Conservation (phyloP, 2,888 invertebrate species). For the Sarcophaga caerulescens region DNA sequence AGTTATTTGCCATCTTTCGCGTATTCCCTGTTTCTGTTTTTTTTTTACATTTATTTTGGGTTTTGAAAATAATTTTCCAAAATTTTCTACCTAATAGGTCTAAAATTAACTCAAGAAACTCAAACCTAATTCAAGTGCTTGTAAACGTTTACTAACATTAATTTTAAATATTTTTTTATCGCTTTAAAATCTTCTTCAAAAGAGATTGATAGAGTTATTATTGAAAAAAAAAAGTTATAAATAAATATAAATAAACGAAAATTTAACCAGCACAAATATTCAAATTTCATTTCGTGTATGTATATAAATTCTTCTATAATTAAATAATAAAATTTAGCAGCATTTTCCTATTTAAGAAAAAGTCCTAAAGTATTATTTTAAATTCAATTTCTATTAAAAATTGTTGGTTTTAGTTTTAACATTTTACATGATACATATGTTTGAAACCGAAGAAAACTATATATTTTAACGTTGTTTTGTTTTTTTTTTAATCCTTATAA, state of each 20-base stretch:
- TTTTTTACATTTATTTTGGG: too few species aligned
- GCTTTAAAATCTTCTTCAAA: neutral
- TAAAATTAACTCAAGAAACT: too few species aligned
- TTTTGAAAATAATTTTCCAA: too few species aligned
- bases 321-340: neutral
- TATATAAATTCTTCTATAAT: neutral
- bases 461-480: neutral
- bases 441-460: too few species aligned
- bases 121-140: too few species aligned
- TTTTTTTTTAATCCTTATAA: neutral
- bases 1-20: too few species aligned
- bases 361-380: constrained; percentile 15
- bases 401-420: neutral
- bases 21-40: too few species aligned
- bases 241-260: neutral
- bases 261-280: constrained; percentile 16
- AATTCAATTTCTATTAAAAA: neutral
- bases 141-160: too few species aligned
- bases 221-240: neutral
- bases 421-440: too few species aligned
- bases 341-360: neutral
- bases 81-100: too few species aligned
- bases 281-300: neutral
- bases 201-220: neutral
- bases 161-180: neutral